A percentile compares a stretch with the other conserved stretches of the same genome.
Evolutionary conservation across 2,797 vertebrate genomes (phyloP).

Genomic region (Buphagus erythrorhynchus): DNA sequence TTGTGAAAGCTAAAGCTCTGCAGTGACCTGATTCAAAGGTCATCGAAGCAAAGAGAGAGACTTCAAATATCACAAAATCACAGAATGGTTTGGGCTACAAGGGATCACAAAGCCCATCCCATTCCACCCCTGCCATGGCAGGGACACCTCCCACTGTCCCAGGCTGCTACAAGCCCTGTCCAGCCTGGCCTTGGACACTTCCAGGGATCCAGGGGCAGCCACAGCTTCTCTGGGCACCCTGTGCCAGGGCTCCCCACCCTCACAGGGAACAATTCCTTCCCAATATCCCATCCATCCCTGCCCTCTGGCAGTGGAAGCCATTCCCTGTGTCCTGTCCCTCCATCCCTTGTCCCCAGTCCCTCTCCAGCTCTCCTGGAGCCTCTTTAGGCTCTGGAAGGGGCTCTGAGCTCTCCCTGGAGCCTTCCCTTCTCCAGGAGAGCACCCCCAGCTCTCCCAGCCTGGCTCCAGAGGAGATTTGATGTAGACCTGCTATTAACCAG

Average conservation of each 20-base stretch:
- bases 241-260: accelerated
- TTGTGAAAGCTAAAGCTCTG: neutral
- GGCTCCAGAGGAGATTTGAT: neutral
- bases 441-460: neutral
- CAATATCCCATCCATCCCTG: accelerated
- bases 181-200: neutral
- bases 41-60: neutral
- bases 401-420: neutral
- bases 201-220: neutral
- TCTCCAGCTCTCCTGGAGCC: neutral
- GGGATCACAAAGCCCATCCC: accelerated
- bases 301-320: neutral
- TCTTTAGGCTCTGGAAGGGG: accelerated
- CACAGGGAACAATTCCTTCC: accelerated
- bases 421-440: neutral
- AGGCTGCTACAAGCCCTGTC: accelerated
- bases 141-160: accelerated
- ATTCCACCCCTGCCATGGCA: neutral
- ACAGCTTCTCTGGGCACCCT: neutral
- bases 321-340: neutral
- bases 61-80: neutral
- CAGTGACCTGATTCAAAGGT: neutral
- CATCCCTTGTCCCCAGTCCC: neutral
- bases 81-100: neutral
- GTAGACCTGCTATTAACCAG: neutral